phyloP scores from a whole-genome alignment of 2,888 invertebrate genomes.

The Nemotelus nigrinus region DNA sequence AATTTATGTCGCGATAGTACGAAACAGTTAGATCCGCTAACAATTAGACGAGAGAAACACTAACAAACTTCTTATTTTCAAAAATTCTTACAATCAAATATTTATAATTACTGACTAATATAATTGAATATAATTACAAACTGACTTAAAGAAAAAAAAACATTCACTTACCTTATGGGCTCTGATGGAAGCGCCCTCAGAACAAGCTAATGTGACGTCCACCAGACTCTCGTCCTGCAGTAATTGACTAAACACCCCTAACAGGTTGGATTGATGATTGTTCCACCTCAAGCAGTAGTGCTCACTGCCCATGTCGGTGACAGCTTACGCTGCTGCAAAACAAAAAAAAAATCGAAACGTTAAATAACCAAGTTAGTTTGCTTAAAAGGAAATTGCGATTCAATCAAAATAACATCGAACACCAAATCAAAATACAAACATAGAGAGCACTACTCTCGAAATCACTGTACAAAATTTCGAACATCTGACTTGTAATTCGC shows the following conservation, averaged over 20 bases:
- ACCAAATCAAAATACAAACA: not conserved
- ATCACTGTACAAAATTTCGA: not conserved
- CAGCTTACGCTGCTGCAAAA: constrained; percentile 78
- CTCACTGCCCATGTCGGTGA: constrained; percentile 97
- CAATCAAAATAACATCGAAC: not conserved
- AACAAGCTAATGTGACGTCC: constrained; percentile 96
- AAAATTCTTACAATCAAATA: not conserved
- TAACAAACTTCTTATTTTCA: not conserved
- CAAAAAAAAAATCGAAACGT: constrained; percentile 32
- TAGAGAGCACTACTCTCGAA: too few relatives aligned
- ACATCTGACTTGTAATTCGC: constrained; percentile 12
- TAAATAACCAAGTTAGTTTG: not conserved
- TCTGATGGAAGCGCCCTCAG: constrained; percentile 93
- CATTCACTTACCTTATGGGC: constrained; percentile 80
- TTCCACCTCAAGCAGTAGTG: constrained; percentile 99
- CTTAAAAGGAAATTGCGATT: not conserved
- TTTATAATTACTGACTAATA: not conserved
- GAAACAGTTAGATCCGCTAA: too few relatives aligned
- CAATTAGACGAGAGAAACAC: not conserved
- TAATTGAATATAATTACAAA: not conserved
- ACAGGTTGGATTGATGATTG: constrained; percentile 98
- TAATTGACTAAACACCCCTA: constrained; percentile 96
- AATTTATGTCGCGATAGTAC: too few relatives aligned
- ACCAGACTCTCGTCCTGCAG: constrained; percentile 95
- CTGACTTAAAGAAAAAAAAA: not conserved